These are phyloP conservation scores for Neocrepidodera transversa DNA, from an alignment of 2,888 invertebrate genomes.

Conservation along the genomic window DNA sequence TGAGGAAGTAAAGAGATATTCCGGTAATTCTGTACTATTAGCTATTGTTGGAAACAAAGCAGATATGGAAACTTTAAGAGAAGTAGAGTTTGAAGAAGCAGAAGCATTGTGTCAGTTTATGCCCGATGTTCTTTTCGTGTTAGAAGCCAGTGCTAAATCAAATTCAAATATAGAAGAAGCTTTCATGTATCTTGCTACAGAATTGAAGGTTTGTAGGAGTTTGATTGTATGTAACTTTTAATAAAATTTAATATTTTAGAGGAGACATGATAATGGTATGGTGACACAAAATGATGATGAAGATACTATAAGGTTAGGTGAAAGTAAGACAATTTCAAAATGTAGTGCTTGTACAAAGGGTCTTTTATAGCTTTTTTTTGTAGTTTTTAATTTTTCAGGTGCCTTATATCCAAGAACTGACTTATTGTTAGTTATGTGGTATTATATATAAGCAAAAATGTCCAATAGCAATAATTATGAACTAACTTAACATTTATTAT, in stretches of 20 bases:
- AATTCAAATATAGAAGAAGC: slow-evolving; percentile 91
- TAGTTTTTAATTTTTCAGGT: slow-evolving; percentile 21
- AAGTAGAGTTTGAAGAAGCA: slow-evolving; percentile 86
- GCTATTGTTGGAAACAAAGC: slow-evolving; percentile 93
- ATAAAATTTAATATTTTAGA: slow-evolving; percentile 59
- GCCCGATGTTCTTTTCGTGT: slow-evolving; percentile 84
- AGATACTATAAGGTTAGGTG: slow-evolving; percentile 72
- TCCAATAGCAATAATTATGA: too few relatives aligned
- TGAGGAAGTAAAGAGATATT: slow-evolving; percentile 93
- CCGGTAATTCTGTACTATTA: slow-evolving; percentile 89
- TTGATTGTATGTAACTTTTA: not conserved
- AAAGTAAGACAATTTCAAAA: slow-evolving; percentile 71
- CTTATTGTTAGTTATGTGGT: slow-evolving; percentile 8
- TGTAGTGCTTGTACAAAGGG: slow-evolving; percentile 70
- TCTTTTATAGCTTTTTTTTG: slow-evolving; percentile 40
- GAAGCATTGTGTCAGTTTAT: slow-evolving; percentile 85
- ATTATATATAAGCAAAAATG: too few relatives aligned
- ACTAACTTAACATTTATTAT: too few relatives aligned
- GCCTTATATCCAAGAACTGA: slow-evolving; percentile 32
- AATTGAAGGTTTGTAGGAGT: slow-evolving; percentile 72
- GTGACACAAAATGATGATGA: slow-evolving; percentile 66
- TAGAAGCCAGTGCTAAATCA: slow-evolving; percentile 91
- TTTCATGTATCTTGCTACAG: slow-evolving; percentile 84
- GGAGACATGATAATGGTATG: slow-evolving; percentile 76
- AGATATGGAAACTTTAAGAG: slow-evolving; percentile 80